Percentiles rank a stretch among this genome's conserved stretches.
These are phyloP conservation scores for Garrulus glandarius DNA, from an alignment of 2,797 vertebrate species.

Conservation along the genomic window DNA sequence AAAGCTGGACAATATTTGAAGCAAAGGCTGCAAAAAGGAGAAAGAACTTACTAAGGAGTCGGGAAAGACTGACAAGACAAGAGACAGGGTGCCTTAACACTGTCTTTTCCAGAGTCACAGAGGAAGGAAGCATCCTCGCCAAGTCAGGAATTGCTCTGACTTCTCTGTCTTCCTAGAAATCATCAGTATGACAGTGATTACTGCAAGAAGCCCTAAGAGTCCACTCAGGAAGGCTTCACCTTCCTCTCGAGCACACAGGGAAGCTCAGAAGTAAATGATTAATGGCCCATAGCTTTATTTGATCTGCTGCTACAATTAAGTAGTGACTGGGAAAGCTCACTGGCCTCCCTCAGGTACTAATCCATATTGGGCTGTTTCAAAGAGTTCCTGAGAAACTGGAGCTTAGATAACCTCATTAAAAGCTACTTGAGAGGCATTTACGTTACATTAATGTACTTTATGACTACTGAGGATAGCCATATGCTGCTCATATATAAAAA, in stretches of 20 bases:
- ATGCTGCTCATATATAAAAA: background rate
- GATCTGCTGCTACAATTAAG: background rate
- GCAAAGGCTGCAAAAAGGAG: background rate
- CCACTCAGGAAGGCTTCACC: background rate
- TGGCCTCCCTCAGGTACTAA: background rate
- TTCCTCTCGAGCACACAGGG: background rate
- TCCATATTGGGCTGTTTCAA: background rate
- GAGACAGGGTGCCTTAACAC: background rate
- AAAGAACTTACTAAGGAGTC: background rate
- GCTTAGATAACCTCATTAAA: background rate
- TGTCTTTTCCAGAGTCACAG: background rate
- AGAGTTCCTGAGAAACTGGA: background rate
- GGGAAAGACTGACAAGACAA: background rate
- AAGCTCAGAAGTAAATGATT: background rate
- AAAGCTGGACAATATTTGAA: background rate
- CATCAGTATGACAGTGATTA: background rate
- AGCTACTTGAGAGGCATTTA: background rate
- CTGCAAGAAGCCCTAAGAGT: background rate
- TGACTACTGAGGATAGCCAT: background rate
- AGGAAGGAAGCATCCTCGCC: background rate
- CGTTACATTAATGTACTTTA: background rate
- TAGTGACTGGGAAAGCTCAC: background rate
- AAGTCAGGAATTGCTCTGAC: background rate
- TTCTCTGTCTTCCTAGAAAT: background rate
- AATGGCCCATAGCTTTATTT: conserved; percentile 17